Conservation (phyloP, 2,113 vertebrate species). For the Nyctibius bracteatus region DNA sequence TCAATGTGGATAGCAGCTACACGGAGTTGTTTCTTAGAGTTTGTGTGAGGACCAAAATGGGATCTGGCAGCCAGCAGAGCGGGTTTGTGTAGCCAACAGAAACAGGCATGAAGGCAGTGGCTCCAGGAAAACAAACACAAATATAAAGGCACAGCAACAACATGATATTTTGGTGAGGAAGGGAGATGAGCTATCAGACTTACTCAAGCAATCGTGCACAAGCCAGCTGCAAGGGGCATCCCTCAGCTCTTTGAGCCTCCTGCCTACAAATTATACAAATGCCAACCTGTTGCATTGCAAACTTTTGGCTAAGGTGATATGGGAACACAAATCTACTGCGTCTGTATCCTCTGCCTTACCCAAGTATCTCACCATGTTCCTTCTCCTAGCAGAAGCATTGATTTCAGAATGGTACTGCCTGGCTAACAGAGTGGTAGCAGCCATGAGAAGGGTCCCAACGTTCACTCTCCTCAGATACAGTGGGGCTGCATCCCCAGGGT, state of each 20-base stretch:
- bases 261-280: background rate
- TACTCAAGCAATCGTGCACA: background rate
- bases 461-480: background rate
- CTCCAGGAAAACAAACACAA: background rate
- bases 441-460: rapidly evolving
- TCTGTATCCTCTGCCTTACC: background rate
- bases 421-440: background rate
- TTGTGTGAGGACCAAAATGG: background rate
- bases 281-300: background rate
- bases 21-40: background rate
- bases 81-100: background rate
- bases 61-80: background rate
- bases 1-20: background rate
- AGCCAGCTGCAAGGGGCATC: background rate
- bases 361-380: background rate
- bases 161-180: background rate
- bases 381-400: background rate
- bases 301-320: background rate
- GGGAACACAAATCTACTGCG: background rate
- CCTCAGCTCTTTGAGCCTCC: background rate
- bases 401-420: background rate
- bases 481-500: rapidly evolving
- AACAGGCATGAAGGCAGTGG: background rate
- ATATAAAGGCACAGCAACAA: background rate
- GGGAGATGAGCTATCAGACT: background rate